Base-by-base conservation (phyloP, 1,140 invertebrate genomes). In the Macrotrachela quadricornifera region DNA sequence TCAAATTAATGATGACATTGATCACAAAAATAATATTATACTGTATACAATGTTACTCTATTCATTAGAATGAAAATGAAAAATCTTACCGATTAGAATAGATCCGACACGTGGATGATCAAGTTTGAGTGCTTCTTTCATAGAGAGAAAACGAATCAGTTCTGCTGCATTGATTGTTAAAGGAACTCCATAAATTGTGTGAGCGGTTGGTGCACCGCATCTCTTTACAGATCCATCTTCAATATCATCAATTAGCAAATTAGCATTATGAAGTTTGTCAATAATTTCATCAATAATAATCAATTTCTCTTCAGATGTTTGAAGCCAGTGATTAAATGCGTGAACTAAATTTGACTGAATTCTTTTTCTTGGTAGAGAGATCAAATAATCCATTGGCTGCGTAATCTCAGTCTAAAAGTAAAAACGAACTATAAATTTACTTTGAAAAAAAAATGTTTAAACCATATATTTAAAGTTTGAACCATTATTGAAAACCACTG, bases 121-220 rank as follows among this genome's bases (percentile, higher is more conserved):
- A 17, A 95, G 70, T 50, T 77, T 74, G 39, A 85, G 65, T 12
- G 81, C 78, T 71, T 80, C 84, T 68, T 92, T 80, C 12, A 95
- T 71, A 4, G 83, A 85, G 51, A 91, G 76, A 64, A 91, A 87
- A 61, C 90, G 76, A 0, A 82, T 79, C 72, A 94, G 95, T 74
- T 95, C 94, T n/a, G 87, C 87, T 41, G 85, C 80, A 73, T 92
- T 95, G 55, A 95, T 88, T 14, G 90, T 92, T 63, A 81, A 83
- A 17, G 87, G 79, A 44, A 88, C 77, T 16, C 90, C 90, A 74
- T 85, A 95, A 59, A 95, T 91, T 51, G 82, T 82, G 73, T 95
- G 90, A 13, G 90, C 87, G 13, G 92, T 87, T 46, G 85, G 69
- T 53, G 69, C 83, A 38, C 90, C 90, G 66, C 88, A 74, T 60